phyloP scores from a whole-genome alignment of 2,888 invertebrate species.

The Oscheius onirici region DNA sequence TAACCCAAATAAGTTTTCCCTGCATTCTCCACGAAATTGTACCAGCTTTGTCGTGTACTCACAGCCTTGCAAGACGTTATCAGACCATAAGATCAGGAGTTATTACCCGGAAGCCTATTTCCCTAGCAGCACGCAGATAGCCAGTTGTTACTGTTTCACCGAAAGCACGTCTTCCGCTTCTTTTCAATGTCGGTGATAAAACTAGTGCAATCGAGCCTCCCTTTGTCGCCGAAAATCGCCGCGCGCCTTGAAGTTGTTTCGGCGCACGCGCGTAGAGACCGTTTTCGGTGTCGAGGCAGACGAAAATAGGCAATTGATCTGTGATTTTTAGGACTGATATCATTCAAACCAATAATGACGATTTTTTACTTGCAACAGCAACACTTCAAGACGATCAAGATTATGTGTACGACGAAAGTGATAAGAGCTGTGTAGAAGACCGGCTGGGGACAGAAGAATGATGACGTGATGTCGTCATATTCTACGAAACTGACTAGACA shows the following conservation, averaged over 20 bases:
- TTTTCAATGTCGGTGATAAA: not conserved
- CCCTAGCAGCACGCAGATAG: too few species aligned
- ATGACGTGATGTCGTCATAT: slow-evolving; percentile 42
- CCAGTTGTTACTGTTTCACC: not conserved
- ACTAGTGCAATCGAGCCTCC: not conserved
- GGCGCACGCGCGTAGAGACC: not conserved
- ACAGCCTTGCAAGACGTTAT: not conserved
- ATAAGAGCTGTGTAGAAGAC: slow-evolving; percentile 53
- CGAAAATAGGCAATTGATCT: slow-evolving; percentile 4
- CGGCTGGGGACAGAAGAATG: slow-evolving; percentile 51
- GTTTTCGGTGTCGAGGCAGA: not conserved
- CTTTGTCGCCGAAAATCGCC: not conserved
- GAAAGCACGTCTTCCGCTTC: not conserved
- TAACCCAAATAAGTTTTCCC: too few species aligned
- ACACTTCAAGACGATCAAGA: slow-evolving; percentile 54
- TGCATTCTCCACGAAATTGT: too few species aligned
- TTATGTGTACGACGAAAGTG: slow-evolving; percentile 55
- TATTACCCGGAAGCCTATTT: not conserved
- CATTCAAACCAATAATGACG: not conserved
- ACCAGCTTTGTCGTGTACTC: too few species aligned
- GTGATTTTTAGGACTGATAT: slow-evolving; percentile 11
- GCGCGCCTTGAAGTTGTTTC: not conserved
- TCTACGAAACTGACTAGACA: slow-evolving; percentile 52
- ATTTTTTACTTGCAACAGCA: slow-evolving; percentile 54
- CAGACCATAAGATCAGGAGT: not conserved